Conservation (phyloP, 1,140 invertebrate species). For the Meloidogyne floridensis region DNA sequence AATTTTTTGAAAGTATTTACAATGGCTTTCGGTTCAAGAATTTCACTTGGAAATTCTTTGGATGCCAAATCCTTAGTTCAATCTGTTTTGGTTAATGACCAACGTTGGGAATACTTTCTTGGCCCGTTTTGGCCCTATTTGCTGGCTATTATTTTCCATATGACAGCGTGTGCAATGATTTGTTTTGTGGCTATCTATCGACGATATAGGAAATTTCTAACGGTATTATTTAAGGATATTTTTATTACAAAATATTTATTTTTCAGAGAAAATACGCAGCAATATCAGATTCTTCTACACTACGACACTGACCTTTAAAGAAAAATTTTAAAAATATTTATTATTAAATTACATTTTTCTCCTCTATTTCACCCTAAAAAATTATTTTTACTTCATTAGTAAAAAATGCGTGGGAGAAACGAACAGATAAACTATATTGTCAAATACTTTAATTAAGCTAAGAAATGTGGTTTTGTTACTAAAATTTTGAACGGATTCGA, state of each 20-base stretch:
- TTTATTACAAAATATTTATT: neutral
- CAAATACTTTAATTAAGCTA: no score
- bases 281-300: neutral
- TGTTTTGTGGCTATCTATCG: constrained; percentile 58
- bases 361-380: no score
- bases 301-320: neutral
- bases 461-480: no score
- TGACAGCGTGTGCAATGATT: constrained; percentile 52
- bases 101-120: constrained; percentile 43
- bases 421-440: no score
- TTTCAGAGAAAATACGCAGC: constrained; percentile 3
- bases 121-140: constrained; percentile 59
- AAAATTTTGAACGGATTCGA: no score
- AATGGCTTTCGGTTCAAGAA: constrained; percentile 54
- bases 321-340: neutral
- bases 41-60: constrained; percentile 14
- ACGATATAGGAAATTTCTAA: constrained; percentile 50
- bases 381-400: no score
- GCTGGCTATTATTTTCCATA: constrained; percentile 58
- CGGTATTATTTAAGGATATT: constrained; percentile 30
- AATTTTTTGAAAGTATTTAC: constrained; percentile 26
- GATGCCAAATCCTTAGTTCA: constrained; percentile 23
- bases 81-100: constrained; percentile 37
- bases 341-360: neutral
- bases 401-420: no score